Base-by-base conservation (phyloP, 2,888 invertebrate species). In the Prosapia bicincta region DNA sequence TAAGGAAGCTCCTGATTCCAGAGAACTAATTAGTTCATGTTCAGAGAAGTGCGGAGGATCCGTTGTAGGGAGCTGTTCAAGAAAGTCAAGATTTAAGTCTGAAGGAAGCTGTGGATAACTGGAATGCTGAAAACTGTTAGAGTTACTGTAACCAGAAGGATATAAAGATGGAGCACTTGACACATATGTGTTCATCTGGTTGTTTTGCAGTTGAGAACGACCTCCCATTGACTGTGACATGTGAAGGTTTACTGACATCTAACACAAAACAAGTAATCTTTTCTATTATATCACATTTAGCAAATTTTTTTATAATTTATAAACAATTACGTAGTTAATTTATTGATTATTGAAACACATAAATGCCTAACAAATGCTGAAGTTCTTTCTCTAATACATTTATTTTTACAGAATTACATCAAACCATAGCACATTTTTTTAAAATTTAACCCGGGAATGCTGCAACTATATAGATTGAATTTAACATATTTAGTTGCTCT, bases 21-120 rank as follows among this genome's bases (percentile, higher is more conserved):
- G 90, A 74, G 94, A 94, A 85, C 91, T 94, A 81, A 95, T 88
- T 79, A 95, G 86, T 83, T 95, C 95, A 84, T 94, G 93, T 20
- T 54, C 54, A 1, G 78, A 70, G 23, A 80, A 78, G 69, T 81
- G 92, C 91, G 85, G 93, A 91, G 83, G 90, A 85, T 95, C 94
- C 81, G 92, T 88, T 75, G 92, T 91, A 84, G 95, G 89, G 86
- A 92, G 93, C 85, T 95, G 95, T 72, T 81, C 81, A 20, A 81
- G 75, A 70, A 81, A 81, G 67, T 81, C 81, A 10, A 81, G 76
- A 69, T 78, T 80, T 54, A 81, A 80, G 66, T 81, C 81, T 24
- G 78, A 78, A 95, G 88, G 86, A 95, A 94, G 87, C 66, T 30
- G 74, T 28, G 38, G 67, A 13, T 54, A 54, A 25, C 71, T 66